Evolutionary conservation across 2,888 invertebrate genomes (phyloP).

Genomic region (Germaria angustata): DNA sequence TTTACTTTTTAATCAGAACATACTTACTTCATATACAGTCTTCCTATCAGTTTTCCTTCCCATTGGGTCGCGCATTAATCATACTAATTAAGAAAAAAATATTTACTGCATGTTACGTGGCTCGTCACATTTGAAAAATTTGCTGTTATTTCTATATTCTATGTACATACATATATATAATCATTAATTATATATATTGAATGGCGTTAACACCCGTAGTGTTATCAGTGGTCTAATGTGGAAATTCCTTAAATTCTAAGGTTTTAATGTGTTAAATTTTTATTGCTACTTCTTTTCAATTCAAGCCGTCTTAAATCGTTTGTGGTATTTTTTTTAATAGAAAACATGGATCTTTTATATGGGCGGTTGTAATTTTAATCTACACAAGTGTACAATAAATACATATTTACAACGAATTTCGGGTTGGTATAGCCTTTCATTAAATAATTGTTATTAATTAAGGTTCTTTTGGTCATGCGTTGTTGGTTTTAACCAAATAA

Average conservation of each 20-base stretch:
- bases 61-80: neutral
- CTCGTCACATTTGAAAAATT: neutral
- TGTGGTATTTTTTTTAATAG: neutral
- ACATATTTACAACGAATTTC: no score
- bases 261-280: neutral
- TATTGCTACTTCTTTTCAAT: neutral
- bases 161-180: neutral
- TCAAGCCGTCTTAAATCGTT: neutral
- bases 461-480: no score
- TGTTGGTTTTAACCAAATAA: no score
- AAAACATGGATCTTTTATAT: neutral
- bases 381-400: no score
- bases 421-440: no score
- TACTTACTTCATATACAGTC: neutral
- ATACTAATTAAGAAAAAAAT: neutral
- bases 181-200: neutral
- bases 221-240: neutral
- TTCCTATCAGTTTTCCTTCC: neutral
- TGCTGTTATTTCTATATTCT: neutral
- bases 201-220: neutral
- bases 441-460: no score
- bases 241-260: neutral
- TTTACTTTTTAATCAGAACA: no score
- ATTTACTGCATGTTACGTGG: neutral
- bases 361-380: no score